A percentile compares a stretch with the other conserved stretches of the same genome.
These are phyloP conservation scores for Grantiella picta DNA, from an alignment of 2,113 vertebrate species.

Conservation along the genomic window DNA sequence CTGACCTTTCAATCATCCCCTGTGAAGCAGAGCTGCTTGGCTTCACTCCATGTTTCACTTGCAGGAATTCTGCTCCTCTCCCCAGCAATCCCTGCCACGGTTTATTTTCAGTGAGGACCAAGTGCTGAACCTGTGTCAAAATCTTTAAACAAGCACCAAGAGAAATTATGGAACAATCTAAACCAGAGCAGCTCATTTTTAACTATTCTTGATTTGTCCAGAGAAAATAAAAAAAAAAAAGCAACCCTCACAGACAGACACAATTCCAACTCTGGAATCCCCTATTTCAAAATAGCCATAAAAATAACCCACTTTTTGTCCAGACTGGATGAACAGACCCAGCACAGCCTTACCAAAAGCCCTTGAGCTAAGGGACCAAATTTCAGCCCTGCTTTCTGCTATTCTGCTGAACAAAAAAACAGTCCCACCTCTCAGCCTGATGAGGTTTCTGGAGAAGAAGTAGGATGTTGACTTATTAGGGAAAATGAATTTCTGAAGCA, in stretches of 20 bases:
- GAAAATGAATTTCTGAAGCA: neutral
- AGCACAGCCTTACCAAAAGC: neutral
- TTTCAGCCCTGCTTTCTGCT: neutral
- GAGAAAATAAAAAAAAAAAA: neutral
- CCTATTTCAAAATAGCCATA: accelerated
- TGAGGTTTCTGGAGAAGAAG: neutral
- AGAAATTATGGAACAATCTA: neutral
- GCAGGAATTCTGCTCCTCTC: neutral
- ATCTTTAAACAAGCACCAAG: neutral
- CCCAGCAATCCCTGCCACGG: neutral
- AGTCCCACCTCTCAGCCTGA: neutral
- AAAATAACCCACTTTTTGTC: neutral
- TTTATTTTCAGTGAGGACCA: neutral
- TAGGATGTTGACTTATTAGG: neutral
- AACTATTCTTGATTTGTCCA: neutral
- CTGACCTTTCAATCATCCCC: neutral
- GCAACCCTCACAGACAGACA: neutral
- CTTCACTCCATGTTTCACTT: neutral
- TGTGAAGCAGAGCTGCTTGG: neutral
- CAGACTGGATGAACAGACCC: neutral
- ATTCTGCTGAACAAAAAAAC: neutral
- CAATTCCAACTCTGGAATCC: neutral
- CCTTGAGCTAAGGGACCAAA: neutral
- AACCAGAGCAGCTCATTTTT: neutral
- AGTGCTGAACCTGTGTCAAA: neutral